Base-by-base conservation (phyloP, 2,113 vertebrate species). In the Platysteira castanea region DNA sequence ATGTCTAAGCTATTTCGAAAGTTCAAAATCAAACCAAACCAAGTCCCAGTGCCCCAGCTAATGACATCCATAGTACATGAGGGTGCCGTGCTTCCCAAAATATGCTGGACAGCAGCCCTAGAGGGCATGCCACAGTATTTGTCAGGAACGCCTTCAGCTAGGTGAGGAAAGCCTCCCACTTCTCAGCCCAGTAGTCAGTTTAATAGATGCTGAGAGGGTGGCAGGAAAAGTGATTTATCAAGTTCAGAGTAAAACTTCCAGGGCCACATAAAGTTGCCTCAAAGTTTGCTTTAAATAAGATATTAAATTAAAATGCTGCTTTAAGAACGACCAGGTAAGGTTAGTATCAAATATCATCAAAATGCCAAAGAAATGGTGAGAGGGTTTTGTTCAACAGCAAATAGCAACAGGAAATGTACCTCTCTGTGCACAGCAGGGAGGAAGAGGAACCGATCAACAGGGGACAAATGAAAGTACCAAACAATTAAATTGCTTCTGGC, bases 401-500 rank as follows among this genome's bases (percentile, higher is more conserved):
- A 92, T 31, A 52, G 71, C 39, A 87, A 76, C 30, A 76, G 52
- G 91, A 95, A 96, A 96, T 64, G 59, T 19, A 54, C n/a, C 84
- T 92, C 88, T 65, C 84, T 70, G 39, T 59, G 47, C 65, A 68
- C 74, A 76, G 60, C 31, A 46, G 75, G 73, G 16, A 84, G 84
- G 57, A 87, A 97, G 52, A 83, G 57, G 68, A 95, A 69, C 81
- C 3, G 0, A 90, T 95, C 90, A 27, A 94, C 90, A 86, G 27
- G 42, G 59, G 52, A 77, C 84, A 95, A 93, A 96, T 90, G 84
- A 86, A 97, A 95, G 61, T 81, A 97, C 94, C 83, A 93, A 92
- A 82, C 74, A 97, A 95, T 90, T 97, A 91, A 84, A 92, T 92
- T 95, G 85, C 87, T 88, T 95, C 75, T 84, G 89, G 95, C 89